Conservation (phyloP, 2,888 invertebrate species). For the Entomobrya proxima region DNA sequence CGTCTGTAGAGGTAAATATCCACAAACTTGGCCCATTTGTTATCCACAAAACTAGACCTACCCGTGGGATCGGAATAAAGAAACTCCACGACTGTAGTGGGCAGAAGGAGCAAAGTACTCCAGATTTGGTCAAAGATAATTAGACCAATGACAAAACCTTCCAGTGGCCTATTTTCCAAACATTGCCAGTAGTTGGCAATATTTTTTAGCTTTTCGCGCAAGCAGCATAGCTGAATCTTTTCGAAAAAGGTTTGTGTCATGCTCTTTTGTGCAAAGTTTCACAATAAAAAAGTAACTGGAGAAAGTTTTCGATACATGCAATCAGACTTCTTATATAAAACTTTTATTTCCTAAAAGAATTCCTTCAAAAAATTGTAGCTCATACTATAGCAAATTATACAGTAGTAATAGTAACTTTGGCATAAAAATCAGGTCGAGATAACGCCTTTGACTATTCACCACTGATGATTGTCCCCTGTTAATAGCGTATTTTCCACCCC, state of each 20-base stretch:
- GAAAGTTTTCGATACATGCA: no score
- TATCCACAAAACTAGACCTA: conserved; percentile 5
- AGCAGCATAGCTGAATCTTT: not conserved
- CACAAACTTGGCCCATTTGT: not conserved
- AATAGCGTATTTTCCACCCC: not conserved
- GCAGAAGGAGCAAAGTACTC: not conserved
- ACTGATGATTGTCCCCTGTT: not conserved
- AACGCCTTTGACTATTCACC: not conserved
- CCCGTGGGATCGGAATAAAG: conserved; percentile 6
- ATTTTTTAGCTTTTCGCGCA: not conserved
- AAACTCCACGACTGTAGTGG: not conserved
- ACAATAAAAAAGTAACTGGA: not conserved
- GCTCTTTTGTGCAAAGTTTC: no score
- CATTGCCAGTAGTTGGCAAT: not conserved
- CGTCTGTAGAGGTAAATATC: conserved; percentile 41
- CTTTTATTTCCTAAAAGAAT: no score
- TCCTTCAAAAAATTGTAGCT: no score
- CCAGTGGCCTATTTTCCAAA: not conserved
- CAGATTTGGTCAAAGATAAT: not conserved
- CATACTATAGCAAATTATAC: no score
- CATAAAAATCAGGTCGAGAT: not conserved
- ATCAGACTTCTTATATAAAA: no score
- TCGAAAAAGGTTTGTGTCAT: no score
- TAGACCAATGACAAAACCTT: not conserved
- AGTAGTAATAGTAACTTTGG: not conserved